These are phyloP conservation scores for Laspeyria flexula DNA, from an alignment of 2,888 invertebrate species.

Conservation along the genomic window DNA sequence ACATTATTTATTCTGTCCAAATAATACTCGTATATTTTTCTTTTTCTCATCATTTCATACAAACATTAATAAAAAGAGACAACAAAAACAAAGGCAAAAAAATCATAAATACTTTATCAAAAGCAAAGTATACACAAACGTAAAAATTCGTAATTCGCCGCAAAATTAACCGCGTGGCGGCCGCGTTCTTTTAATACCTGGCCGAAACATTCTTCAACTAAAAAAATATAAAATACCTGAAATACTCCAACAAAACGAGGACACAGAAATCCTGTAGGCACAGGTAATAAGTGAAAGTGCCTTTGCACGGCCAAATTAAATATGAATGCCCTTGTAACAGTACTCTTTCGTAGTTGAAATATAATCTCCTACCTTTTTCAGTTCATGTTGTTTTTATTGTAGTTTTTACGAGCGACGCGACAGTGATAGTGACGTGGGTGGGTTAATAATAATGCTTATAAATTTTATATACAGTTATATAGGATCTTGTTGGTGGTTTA, in stretches of 20 bases:
- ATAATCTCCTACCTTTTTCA: slow-evolving; percentile 56
- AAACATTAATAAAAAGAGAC: background rate
- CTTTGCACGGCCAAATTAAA: slow-evolving; percentile 58
- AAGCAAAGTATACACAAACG: slow-evolving; percentile 24
- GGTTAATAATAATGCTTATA: slow-evolving; percentile 27
- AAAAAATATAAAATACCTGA: slow-evolving; percentile 28
- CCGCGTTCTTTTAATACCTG: slow-evolving; percentile 37
- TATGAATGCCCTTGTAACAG: slow-evolving; percentile 51
- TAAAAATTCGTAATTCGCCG: slow-evolving; percentile 34
- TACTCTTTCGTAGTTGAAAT: slow-evolving; percentile 53
- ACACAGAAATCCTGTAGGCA: slow-evolving; percentile 47
- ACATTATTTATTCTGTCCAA: too few species aligned
- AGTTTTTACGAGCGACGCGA: slow-evolving; percentile 58
- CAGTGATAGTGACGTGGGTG: slow-evolving; percentile 48
- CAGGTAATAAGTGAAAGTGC: slow-evolving; percentile 66
- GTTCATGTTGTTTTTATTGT: slow-evolving; percentile 61
- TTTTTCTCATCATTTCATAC: background rate
- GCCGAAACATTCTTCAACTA: slow-evolving; percentile 24
- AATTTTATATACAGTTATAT: slow-evolving; percentile 27
- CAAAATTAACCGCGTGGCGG: slow-evolving; percentile 37
- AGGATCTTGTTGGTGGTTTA: slow-evolving; percentile 5
- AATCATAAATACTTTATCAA: slow-evolving; percentile 29
- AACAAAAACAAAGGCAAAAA: slow-evolving; percentile 6
- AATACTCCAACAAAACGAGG: slow-evolving; percentile 39
- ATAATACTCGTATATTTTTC: background rate